A percentile compares a stretch with the other conserved stretches of the same genome.
Conservation (phyloP, 2,888 invertebrate species). For the Quadroppia sp. region DNA sequence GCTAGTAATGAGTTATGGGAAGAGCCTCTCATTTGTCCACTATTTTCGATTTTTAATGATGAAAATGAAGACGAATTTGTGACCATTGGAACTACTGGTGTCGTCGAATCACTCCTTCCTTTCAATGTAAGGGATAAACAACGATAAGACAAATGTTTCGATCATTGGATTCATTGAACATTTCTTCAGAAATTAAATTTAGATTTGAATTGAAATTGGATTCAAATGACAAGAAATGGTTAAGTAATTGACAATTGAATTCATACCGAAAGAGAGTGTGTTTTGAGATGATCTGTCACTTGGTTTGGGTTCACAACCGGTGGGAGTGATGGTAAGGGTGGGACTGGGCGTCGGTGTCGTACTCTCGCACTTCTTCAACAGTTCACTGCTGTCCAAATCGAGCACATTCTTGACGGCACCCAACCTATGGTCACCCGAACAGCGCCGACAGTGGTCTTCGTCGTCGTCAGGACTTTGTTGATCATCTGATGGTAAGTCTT, state of each 20-base stretch:
- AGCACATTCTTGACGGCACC: constrained; percentile 4
- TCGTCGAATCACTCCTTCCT: neutral
- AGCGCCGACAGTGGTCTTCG: constrained; percentile 35
- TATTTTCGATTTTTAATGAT: neutral
- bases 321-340: constrained; percentile 13
- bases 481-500: constrained; percentile 70
- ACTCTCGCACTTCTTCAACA: constrained; percentile 1
- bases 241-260: too few species aligned
- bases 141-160: neutral
- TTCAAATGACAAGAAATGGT: too few species aligned
- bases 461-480: constrained; percentile 58
- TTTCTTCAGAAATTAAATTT: too few species aligned
- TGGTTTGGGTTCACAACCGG: constrained; percentile 4
- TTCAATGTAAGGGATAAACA: neutral
- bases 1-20: constrained; percentile 8
- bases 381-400: constrained; percentile 33
- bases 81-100: neutral
- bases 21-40: neutral
- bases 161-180: neutral
- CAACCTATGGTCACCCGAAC: constrained; percentile 33
- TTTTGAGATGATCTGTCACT: constrained; percentile 15
- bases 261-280: neutral
- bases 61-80: constrained; percentile 18
- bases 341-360: constrained; percentile 2
- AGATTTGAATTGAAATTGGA: too few species aligned